A percentile compares a stretch with the other conserved stretches of the same genome.
Evolutionary conservation across 2,888 invertebrate species (phyloP).

Genomic region (Eupithecia abbreviata): DNA sequence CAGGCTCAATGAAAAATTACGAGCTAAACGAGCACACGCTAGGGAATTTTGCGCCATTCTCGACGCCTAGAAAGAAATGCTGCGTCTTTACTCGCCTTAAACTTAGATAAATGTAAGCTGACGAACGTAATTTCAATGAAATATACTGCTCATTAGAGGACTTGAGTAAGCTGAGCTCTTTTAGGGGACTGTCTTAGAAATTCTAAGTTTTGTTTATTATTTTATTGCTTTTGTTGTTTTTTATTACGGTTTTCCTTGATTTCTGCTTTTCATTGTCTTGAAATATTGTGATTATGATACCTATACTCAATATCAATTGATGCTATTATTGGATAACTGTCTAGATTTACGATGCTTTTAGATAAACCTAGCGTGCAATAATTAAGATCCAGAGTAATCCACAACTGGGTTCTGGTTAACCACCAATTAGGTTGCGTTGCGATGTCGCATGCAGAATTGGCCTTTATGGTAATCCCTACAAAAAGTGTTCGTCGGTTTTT

Average conservation of each 20-base stretch:
- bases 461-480: conserved; percentile 30
- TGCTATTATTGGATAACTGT: background rate
- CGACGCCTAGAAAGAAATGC: conserved; percentile 72
- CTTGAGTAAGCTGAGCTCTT: conserved; percentile 63
- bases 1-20: conserved; percentile 84
- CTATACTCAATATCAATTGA: background rate
- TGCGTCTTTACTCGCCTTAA: conserved; percentile 66
- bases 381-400: conserved; percentile 71
- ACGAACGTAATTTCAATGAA: conserved; percentile 72
- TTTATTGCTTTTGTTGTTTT: background rate
- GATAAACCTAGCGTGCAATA: conserved; percentile 57
- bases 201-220: conserved; percentile 3
- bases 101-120: conserved; percentile 73
- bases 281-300: background rate
- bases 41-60: conserved; percentile 77
- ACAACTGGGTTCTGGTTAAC: conserved; percentile 63
- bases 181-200: conserved; percentile 26
- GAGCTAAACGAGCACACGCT: conserved; percentile 81
- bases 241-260: background rate
- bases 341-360: background rate
- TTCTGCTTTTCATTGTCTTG: background rate
- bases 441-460: conserved; percentile 32
- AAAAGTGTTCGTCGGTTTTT: conserved; percentile 24
- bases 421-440: conserved; percentile 69
- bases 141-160: conserved; percentile 66